phyloP scores from a whole-genome alignment of 1,140 invertebrate genomes.

The Trachymyrmex septentrionalis region DNA sequence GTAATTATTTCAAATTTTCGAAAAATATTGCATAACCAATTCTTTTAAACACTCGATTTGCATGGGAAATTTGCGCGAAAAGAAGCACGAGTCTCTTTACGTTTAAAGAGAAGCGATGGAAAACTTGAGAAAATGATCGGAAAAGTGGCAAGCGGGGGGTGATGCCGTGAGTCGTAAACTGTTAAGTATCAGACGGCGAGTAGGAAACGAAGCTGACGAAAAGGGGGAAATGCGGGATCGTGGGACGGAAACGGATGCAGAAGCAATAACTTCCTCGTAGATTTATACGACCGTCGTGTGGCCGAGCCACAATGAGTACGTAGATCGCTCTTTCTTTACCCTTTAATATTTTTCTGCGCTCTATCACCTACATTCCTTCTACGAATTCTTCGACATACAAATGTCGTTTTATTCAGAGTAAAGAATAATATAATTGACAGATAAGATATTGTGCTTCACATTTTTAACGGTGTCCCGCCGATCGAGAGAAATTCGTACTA shows the following conservation, averaged over 20 bases:
- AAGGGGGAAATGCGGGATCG: slow-evolving; percentile 76
- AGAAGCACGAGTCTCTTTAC: neutral
- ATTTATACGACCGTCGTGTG: slow-evolving; percentile 63
- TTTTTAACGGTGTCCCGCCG: neutral
- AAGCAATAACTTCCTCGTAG: slow-evolving; percentile 77
- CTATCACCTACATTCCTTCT: slow-evolving; percentile 8
- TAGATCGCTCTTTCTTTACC: slow-evolving; percentile 39
- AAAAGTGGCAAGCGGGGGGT: slow-evolving; percentile 57
- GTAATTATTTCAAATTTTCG: neutral
- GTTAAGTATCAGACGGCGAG: slow-evolving; percentile 79
- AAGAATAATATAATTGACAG: neutral
- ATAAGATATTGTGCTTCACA: neutral
- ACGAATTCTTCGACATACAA: neutral
- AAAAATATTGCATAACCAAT: neutral
- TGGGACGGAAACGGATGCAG: slow-evolving; percentile 84
- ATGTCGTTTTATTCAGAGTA: slow-evolving; percentile 10
- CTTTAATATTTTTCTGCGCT: slow-evolving; percentile 33
- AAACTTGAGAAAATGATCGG: slow-evolving; percentile 62
- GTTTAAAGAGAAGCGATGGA: slow-evolving; percentile 24
- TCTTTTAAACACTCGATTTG: neutral
- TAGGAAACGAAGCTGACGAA: slow-evolving; percentile 62
- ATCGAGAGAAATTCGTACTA: neutral
- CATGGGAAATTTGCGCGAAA: neutral
- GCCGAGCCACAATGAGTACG: slow-evolving; percentile 56
- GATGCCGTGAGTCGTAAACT: slow-evolving; percentile 83